phyloP scores from a whole-genome alignment of 2,113 vertebrate genomes.

The Falco punctatus region DNA sequence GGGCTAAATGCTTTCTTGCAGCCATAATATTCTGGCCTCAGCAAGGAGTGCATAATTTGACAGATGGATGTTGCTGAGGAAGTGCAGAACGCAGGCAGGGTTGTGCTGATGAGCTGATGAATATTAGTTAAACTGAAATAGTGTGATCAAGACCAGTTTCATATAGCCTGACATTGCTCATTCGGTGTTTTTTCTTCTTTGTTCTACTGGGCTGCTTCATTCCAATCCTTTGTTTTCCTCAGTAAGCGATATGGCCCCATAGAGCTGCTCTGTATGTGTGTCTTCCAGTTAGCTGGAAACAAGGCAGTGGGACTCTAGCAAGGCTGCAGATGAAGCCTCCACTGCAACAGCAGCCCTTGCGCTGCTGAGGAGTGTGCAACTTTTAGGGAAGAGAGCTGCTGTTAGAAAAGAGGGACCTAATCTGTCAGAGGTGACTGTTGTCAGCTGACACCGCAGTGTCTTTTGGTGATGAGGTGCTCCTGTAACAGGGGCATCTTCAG shows the following conservation, averaged over 20 bases:
- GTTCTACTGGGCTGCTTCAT: background rate
- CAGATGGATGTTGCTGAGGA: background rate
- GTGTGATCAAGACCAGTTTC: background rate
- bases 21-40: background rate
- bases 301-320: background rate
- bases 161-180: background rate
- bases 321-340: background rate
- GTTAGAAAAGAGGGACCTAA: background rate
- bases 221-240: background rate
- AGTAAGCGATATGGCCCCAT: background rate
- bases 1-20: conserved; percentile 26
- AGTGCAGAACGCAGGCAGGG: background rate
- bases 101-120: conserved; percentile 1
- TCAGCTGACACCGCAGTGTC: background rate
- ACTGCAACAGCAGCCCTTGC: background rate
- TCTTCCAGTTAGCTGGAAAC: background rate
- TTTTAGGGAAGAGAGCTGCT: background rate
- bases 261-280: background rate
- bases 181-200: background rate
- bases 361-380: background rate
- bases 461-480: background rate
- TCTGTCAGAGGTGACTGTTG: background rate
- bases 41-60: conserved; percentile 9
- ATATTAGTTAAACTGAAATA: background rate
- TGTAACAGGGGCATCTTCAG: background rate